These are phyloP conservation scores for Andinoacara biseriatus DNA, from an alignment of 2,113 vertebrate genomes.

Conservation along the genomic window DNA sequence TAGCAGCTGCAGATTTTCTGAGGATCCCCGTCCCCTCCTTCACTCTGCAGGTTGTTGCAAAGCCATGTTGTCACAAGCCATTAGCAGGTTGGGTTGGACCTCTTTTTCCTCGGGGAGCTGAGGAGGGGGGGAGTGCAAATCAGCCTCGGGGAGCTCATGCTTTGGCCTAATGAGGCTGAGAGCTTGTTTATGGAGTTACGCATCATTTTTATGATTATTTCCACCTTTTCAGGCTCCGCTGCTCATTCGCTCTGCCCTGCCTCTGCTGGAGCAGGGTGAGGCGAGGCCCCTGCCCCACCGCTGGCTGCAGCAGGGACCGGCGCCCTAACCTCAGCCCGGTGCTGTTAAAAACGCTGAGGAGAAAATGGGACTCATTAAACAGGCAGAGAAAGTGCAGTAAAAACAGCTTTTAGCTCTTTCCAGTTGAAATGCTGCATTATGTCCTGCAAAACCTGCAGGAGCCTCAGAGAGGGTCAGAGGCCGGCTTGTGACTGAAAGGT, in stretches of 20 bases:
- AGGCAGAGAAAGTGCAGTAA: constrained; percentile 76
- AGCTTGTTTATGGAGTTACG: constrained; percentile 92
- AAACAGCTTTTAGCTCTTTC: constrained; percentile 79
- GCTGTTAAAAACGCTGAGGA: constrained; percentile 72
- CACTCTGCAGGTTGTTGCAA: constrained; percentile 19
- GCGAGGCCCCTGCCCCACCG: not conserved
- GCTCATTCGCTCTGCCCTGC: constrained; percentile 42
- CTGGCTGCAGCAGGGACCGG: not conserved
- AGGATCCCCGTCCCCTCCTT: not conserved
- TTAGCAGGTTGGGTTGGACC: constrained; percentile 84
- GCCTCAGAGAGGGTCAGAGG: no score
- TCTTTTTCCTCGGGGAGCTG: constrained; percentile 58
- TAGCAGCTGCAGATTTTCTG: not conserved
- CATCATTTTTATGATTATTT: constrained; percentile 96
- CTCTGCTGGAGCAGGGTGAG: no score
- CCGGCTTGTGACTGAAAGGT: not conserved
- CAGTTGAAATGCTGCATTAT: constrained; percentile 89
- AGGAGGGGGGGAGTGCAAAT: constrained; percentile 79
- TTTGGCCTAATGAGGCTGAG: constrained; percentile 91
- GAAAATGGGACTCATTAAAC: constrained; percentile 76
- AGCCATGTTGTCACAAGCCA: constrained; percentile 86
- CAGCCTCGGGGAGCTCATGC: constrained; percentile 85
- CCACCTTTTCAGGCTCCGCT: constrained; percentile 88
- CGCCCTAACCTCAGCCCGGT: constrained; percentile 79
- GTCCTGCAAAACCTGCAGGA: not conserved